Conservation (phyloP, 2,888 invertebrate species). For the Diadromus collaris region DNA sequence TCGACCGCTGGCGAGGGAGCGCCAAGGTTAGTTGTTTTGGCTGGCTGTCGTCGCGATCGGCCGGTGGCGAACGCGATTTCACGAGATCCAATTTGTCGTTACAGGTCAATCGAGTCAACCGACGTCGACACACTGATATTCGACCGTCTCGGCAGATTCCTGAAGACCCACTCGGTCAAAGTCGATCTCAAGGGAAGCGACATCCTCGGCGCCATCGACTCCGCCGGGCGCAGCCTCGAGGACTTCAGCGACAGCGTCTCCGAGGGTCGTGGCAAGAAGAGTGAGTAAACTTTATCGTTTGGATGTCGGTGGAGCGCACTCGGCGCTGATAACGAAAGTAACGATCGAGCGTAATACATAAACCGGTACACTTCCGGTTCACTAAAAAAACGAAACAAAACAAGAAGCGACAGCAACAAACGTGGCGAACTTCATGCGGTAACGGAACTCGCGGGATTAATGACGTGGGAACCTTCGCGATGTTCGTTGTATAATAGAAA, state of each 20-base stretch:
- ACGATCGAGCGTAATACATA: background rate
- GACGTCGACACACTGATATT: conserved; percentile 84
- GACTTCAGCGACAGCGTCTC: conserved; percentile 82
- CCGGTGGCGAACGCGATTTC: background rate
- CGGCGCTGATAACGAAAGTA: conserved; percentile 27
- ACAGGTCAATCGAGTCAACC: conserved; percentile 78
- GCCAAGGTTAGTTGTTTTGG: conserved; percentile 86
- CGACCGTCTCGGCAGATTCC: conserved; percentile 87
- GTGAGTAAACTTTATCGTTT: conserved; percentile 81
- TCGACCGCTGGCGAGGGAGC: conserved; percentile 87
- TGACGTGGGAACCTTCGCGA: conserved; percentile 22
- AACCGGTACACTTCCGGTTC: conserved; percentile 8
- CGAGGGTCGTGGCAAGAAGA: conserved; percentile 89
- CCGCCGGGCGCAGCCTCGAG: conserved; percentile 90
- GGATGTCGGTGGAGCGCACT: background rate
- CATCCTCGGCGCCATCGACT: conserved; percentile 89
- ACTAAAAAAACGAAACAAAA: conserved; percentile 9
- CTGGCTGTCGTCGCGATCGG: conserved; percentile 73
- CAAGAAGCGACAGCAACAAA: background rate
- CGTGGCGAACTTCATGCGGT: background rate
- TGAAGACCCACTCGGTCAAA: conserved; percentile 90
- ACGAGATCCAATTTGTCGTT: background rate
- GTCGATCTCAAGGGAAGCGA: conserved; percentile 93
- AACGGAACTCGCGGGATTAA: conserved; percentile 1
- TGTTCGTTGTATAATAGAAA: conserved; percentile 5